Evolutionary conservation across 1,140 invertebrate species (phyloP).

Genomic region (Drosophila nikananu): DNA sequence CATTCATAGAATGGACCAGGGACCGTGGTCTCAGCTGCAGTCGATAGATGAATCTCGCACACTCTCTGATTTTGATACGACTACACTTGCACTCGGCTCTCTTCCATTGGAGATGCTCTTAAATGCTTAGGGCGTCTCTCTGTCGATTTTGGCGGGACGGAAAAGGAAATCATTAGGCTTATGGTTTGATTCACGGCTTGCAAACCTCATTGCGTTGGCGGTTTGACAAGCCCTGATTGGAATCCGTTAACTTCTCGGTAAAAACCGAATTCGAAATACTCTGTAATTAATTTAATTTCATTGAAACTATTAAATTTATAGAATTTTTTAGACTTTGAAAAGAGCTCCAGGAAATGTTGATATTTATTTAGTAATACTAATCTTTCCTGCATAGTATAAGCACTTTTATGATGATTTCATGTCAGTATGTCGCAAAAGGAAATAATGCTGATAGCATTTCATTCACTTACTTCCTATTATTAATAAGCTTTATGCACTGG

Average conservation of each 20-base stretch:
- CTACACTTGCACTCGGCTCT: constrained; percentile 48
- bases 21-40: constrained; percentile 43
- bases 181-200: constrained; percentile 44
- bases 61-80: background rate
- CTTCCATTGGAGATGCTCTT: constrained; percentile 48
- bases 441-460: constrained; percentile 4
- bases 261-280: background rate
- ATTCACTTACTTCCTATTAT: constrained; percentile 16
- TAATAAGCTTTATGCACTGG: background rate
- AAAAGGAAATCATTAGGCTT: constrained; percentile 71
- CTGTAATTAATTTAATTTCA: background rate
- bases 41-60: constrained; percentile 2
- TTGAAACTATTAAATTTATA: background rate
- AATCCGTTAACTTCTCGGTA: background rate
- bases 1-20: constrained; percentile 69
- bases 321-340: rapidly evolving
- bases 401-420: constrained; percentile 2
- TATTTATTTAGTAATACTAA: background rate
- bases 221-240: constrained; percentile 20
- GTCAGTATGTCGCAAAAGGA: constrained; percentile 3
- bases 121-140: constrained; percentile 23
- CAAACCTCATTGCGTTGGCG: constrained; percentile 39
- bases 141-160: constrained; percentile 28
- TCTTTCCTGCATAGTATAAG: background rate
- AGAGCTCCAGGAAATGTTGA: background rate